phyloP scores from a whole-genome alignment of 1,140 invertebrate species.

The Camponotus vicinus region DNA sequence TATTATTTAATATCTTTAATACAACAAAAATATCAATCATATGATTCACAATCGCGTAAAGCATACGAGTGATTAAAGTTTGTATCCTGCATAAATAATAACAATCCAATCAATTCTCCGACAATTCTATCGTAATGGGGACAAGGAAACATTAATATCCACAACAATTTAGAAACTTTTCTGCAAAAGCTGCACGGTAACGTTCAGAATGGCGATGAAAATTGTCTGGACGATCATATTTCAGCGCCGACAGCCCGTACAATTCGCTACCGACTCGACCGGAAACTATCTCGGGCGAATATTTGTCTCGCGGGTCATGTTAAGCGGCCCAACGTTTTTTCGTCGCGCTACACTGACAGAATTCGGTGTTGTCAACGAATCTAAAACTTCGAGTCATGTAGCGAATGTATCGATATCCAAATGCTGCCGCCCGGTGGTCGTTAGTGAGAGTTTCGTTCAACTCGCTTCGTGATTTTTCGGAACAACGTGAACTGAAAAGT shows the following conservation, averaged over 20 bases:
- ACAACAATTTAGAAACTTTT: slow-evolving; percentile 64
- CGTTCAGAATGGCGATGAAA: slow-evolving; percentile 54
- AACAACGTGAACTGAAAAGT: slow-evolving; percentile 43
- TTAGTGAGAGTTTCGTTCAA: slow-evolving; percentile 50
- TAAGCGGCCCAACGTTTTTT: slow-evolving; percentile 57
- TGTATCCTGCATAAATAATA: slow-evolving; percentile 45
- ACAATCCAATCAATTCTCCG: slow-evolving; percentile 59
- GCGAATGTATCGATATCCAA: slow-evolving; percentile 61
- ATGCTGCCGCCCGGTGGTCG: slow-evolving; percentile 26
- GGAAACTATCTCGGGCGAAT: slow-evolving; percentile 55
- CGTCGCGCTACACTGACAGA: slow-evolving; percentile 29
- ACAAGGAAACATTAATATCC: slow-evolving; percentile 33
- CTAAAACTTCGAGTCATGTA: slow-evolving; percentile 46
- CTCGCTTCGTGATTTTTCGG: slow-evolving; percentile 54
- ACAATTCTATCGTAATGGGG: slow-evolving; percentile 34
- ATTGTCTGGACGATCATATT: slow-evolving; percentile 66
- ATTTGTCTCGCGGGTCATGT: slow-evolving; percentile 62
- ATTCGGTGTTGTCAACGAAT: slow-evolving; percentile 62
- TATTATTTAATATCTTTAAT: no score
- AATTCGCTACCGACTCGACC: slow-evolving; percentile 61
- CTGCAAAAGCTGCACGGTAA: slow-evolving; percentile 49
- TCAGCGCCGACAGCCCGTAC: slow-evolving; percentile 63
- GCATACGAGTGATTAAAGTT: not conserved
- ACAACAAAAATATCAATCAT: no score
- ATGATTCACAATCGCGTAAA: no score